Evolutionary conservation across 2,888 invertebrate species (phyloP).

Genomic region (Oscheius myriophilus): DNA sequence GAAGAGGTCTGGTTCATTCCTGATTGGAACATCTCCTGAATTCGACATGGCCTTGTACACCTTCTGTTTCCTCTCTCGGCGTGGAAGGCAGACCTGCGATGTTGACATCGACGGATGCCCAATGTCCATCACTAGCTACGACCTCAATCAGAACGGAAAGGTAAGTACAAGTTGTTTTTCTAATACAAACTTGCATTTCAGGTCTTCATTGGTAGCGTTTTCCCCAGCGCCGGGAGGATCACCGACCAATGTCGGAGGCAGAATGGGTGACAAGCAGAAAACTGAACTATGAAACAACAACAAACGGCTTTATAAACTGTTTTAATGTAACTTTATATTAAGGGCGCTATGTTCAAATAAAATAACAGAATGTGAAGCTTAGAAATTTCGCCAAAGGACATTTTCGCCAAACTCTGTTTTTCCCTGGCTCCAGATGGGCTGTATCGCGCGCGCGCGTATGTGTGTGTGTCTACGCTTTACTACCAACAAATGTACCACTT

Average conservation of each 20-base stretch:
- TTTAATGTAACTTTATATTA: not conserved
- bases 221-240: conserved; percentile 64
- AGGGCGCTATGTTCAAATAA: no score
- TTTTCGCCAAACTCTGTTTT: no score
- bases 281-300: not conserved
- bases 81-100: conserved; percentile 76
- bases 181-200: conserved; percentile 11
- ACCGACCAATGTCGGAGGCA: conserved; percentile 54
- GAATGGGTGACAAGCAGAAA: conserved; percentile 23
- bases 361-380: no score
- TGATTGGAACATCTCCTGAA: conserved; percentile 80
- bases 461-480: no score
- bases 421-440: no score
- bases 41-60: conserved; percentile 89
- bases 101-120: conserved; percentile 69
- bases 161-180: conserved; percentile 29
- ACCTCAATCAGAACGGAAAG: conserved; percentile 60
- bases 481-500: no score
- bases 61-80: conserved; percentile 83
- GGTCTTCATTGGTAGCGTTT: conserved; percentile 66
- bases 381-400: no score
- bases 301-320: conserved; percentile 13
- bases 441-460: no score
- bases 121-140: conserved; percentile 65
- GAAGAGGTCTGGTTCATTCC: conserved; percentile 59